Base-by-base conservation (phyloP, 2,113 vertebrate genomes). In the Collichthys lucidus region DNA sequence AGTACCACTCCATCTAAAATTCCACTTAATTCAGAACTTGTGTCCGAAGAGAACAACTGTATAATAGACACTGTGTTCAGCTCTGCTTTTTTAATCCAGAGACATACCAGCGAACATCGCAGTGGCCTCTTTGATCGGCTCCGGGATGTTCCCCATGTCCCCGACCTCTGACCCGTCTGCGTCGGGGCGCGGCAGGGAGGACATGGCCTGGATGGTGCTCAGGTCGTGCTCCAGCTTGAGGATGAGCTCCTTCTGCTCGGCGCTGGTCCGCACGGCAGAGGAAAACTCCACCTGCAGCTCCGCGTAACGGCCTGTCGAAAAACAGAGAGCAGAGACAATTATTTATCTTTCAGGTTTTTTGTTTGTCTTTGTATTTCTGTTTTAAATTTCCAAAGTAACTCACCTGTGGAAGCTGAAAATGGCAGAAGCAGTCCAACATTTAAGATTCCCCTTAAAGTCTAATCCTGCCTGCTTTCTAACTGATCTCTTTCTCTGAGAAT, bases 111-210 rank as follows among this genome's bases (percentile, higher is more conserved):
- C 91, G 72, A 98, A 99, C 88, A 96, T 95, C 0, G 97, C 97
- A 0, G 97, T 96, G 81, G 98, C 98, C 91, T 98, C 98, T 87
- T 98, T 99, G 93, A 99, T 96, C 22, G 98, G 98, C 26, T 97
- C 96, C 0, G 97, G 97, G 53, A 98, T 96, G 93, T 87, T 95
- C 86, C 95, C 96, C 93, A 97, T 91, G 79, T 94, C 77, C 84
- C 78, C 70, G 79, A 94, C 70, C 74, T 95, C 94, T 0, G 95
- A 93, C 6, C 94, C 94, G 46, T 99, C 98, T 0, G 98, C 96
- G 0, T 97, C 97, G 0, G 97, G 98, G 15, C 98, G 96, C 0
- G 89, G 92, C 80, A 96, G 29, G 0, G 95, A 85, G 1, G 96
- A 88, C 93, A 98, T 92, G 80, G 95, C 86, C 87, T 98, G 98